A percentile compares a stretch with the other conserved stretches of the same genome.
These are phyloP conservation scores for Oenanthe melanoleuca DNA, from an alignment of 2,113 vertebrate genomes.

Conservation along the genomic window DNA sequence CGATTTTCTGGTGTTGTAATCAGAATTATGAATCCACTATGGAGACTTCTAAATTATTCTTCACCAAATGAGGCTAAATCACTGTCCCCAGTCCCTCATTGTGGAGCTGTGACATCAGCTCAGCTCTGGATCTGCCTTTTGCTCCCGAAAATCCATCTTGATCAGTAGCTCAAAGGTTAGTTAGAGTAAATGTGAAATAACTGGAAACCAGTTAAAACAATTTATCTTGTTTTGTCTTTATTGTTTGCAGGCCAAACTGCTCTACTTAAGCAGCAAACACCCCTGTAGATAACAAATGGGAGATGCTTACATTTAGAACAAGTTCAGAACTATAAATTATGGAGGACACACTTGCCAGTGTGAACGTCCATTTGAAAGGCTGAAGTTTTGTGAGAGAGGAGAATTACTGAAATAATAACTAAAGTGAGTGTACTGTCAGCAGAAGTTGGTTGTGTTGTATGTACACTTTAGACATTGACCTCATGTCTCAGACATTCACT, in stretches of 20 bases:
- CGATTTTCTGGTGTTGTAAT: not conserved
- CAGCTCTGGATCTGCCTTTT: not conserved
- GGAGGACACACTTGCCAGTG: not conserved
- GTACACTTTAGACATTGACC: conserved; percentile 45
- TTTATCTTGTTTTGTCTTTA: conserved; percentile 7
- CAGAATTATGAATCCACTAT: not conserved
- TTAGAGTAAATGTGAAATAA: not conserved
- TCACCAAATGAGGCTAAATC: not conserved
- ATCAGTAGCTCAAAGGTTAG: not conserved
- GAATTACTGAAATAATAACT: not conserved
- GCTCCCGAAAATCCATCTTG: not conserved
- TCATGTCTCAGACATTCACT: conserved; percentile 42
- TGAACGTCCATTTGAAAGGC: not conserved
- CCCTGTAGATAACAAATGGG: not conserved
- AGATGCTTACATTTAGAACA: not conserved
- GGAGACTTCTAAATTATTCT: not conserved
- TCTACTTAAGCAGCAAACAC: not conserved
- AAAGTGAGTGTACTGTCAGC: not conserved
- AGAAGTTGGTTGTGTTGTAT: conserved; percentile 18
- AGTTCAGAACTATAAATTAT: not conserved
- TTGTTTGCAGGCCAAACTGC: not conserved
- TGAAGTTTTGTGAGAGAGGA: not conserved
- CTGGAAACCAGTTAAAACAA: not conserved
- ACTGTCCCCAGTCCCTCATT: not conserved
- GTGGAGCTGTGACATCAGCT: not conserved